Percentiles rank a stretch among this genome's conserved stretches.
Conservation (phyloP, 2,888 invertebrate genomes). For the Drosophila siamana region DNA sequence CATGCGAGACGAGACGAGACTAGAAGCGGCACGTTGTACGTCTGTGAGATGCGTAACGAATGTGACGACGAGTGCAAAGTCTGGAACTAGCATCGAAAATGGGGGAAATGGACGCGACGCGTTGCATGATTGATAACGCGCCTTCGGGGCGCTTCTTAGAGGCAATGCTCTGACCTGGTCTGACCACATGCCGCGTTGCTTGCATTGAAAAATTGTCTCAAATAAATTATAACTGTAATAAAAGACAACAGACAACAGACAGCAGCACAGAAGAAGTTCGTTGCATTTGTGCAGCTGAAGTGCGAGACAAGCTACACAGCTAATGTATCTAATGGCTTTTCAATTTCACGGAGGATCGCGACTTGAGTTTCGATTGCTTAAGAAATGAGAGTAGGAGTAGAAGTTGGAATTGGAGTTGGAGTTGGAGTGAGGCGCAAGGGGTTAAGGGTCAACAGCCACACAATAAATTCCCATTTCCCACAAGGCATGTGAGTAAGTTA, state of each 20-base stretch:
- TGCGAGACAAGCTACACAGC: slow-evolving; percentile 23
- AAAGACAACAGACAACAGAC: too few species aligned
- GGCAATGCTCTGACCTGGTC: not conserved
- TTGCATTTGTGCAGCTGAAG: slow-evolving; percentile 10
- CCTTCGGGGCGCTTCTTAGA: slow-evolving; percentile 48
- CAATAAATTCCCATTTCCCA: slow-evolving; percentile 33
- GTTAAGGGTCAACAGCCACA: slow-evolving; percentile 17
- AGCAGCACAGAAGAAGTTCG: slow-evolving; percentile 23
- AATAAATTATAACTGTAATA: slow-evolving; percentile 80
- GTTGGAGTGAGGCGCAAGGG: not conserved
- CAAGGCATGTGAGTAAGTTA: not conserved
- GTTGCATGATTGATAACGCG: slow-evolving; percentile 69
- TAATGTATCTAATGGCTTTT: slow-evolving; percentile 62
- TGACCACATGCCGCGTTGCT: slow-evolving; percentile 66
- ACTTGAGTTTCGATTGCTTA: not conserved
- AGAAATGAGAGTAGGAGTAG: not conserved
- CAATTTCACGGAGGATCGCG: slow-evolving; percentile 62
- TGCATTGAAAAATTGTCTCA: slow-evolving; percentile 76
- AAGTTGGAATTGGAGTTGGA: too few species aligned
- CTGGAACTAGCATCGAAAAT: slow-evolving; percentile 12
- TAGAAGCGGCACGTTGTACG: slow-evolving; percentile 54
- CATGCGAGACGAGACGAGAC: slow-evolving; percentile 25
- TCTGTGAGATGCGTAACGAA: slow-evolving; percentile 77
- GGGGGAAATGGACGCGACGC: slow-evolving; percentile 2
- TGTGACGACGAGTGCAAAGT: slow-evolving; percentile 45